Evolutionary conservation across 2,888 invertebrate species (phyloP).

Genomic region (Lucinisca nassula): DNA sequence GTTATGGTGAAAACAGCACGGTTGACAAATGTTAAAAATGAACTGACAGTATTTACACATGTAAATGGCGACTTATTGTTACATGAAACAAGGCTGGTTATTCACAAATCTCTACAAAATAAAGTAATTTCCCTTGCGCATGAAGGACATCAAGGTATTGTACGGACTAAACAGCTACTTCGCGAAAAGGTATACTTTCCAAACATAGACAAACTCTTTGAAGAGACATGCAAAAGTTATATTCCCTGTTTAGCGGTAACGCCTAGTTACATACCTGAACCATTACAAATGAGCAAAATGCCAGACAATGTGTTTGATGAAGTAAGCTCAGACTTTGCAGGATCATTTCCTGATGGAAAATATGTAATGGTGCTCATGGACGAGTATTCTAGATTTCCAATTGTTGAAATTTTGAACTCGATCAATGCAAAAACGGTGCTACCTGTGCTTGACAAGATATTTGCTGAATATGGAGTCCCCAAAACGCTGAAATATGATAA

Average conservation of each 20-base stretch:
- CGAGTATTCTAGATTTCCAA: conserved; percentile 66
- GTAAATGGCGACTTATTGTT: background rate
- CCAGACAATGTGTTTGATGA: conserved; percentile 51
- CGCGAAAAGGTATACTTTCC: conserved; percentile 56
- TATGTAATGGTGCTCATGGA: conserved; percentile 69
- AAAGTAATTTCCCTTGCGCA: conserved; percentile 69
- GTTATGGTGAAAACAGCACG: background rate
- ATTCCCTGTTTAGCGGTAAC: too few species aligned
- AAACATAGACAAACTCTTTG: too few species aligned
- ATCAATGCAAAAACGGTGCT: conserved; percentile 52
- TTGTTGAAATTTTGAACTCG: conserved; percentile 56
- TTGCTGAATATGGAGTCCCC: conserved; percentile 59
- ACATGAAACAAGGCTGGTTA: too few species aligned
- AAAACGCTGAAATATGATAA: conserved; percentile 60
- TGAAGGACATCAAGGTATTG: conserved; percentile 72
- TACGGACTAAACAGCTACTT: conserved; percentile 69
- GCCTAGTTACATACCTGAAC: too few species aligned
- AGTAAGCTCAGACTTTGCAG: conserved; percentile 58
- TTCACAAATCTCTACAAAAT: conserved; percentile 43
- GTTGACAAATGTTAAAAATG: background rate
- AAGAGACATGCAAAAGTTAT: too few species aligned
- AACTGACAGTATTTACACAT: too few species aligned
- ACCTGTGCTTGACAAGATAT: conserved; percentile 57
- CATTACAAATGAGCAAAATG: conserved; percentile 50
- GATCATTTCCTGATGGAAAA: conserved; percentile 45